phyloP scores from a whole-genome alignment of 2,888 invertebrate species.

The Pachymerium ferrugineum region DNA sequence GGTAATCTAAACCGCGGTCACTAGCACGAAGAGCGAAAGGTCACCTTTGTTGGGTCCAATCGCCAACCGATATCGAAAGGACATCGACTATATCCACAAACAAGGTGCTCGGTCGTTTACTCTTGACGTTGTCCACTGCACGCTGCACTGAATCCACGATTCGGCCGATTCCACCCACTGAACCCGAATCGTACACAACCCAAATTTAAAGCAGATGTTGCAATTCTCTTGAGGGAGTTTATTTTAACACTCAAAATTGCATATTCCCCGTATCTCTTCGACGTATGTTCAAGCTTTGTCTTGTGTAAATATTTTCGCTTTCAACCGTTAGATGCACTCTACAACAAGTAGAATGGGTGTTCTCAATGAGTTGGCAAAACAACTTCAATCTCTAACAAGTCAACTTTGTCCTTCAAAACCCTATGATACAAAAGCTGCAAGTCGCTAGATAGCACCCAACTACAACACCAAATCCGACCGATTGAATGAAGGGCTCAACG shows the following conservation, averaged over 20 bases:
- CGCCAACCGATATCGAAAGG: constrained; percentile 7
- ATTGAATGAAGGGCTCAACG: constrained; percentile 10
- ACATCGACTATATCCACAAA: constrained; percentile 22
- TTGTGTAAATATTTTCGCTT: neutral
- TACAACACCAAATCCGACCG: neutral
- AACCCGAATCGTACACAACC: neutral
- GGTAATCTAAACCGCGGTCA: no score
- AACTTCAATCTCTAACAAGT: neutral
- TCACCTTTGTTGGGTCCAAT: constrained; percentile 11
- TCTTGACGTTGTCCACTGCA: constrained; percentile 4
- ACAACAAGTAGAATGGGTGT: no score
- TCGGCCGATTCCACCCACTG: constrained; percentile 12
- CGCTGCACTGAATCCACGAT: constrained; percentile 17
- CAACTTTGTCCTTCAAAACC: neutral
- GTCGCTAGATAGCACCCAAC: neutral
- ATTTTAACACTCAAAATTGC: neutral
- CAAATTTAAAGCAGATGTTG: constrained; percentile 13
- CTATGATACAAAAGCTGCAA: neutral
- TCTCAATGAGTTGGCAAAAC: no score
- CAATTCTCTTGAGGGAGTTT: neutral
- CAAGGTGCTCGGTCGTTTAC: constrained; percentile 13
- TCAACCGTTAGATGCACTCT: no score
- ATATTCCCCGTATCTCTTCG: no score
- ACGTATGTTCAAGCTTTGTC: no score
- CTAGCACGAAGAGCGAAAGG: neutral